Percentiles rank a stretch among this genome's conserved stretches.
Evolutionary conservation across 2,797 vertebrate species (phyloP).

Genomic region (Rhinatrema bivittatum): DNA sequence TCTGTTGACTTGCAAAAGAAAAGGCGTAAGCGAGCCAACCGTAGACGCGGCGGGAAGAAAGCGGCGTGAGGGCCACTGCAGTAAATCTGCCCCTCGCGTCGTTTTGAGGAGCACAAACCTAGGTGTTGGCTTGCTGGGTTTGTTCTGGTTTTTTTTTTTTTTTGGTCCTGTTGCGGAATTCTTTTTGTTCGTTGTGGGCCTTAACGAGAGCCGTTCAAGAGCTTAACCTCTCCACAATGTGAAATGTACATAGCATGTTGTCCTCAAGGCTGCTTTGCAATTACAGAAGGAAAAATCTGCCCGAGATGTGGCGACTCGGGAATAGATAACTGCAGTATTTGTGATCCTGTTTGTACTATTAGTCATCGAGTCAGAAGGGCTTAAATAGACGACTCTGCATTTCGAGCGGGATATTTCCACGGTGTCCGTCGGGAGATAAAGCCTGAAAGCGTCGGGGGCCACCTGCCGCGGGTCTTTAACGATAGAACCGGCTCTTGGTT

Average conservation of each 20-base stretch:
- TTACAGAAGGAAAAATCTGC: conserved; percentile 41
- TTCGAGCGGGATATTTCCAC: background rate
- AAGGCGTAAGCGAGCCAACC: too few species aligned
- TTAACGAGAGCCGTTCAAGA: conserved; percentile 31
- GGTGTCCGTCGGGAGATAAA: conserved; percentile 24
- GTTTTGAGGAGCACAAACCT: conserved; percentile 44
- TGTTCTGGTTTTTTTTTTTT: conserved; percentile 29
- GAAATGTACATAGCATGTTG: conserved; percentile 58
- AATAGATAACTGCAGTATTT: conserved; percentile 45
- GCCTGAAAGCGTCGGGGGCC: conserved; percentile 27
- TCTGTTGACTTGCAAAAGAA: too few species aligned
- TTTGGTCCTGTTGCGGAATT: too few species aligned
- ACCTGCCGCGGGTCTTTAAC: too few species aligned
- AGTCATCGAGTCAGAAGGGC: conserved; percentile 36
- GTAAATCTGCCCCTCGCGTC: conserved; percentile 15
- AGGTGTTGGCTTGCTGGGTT: conserved; percentile 41
- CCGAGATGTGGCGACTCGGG: conserved; percentile 49
- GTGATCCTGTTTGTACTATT: conserved; percentile 48
- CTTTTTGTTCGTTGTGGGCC: too few species aligned
- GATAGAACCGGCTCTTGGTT: too few species aligned
- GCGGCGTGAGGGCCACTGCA: too few species aligned
- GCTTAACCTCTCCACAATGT: conserved; percentile 55
- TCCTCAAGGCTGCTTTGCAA: conserved; percentile 56
- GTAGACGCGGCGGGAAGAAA: too few species aligned
- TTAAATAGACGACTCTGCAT: conserved; percentile 27